Evolutionary conservation across 1,140 invertebrate species (phyloP).

Genomic region (Diprion similis): DNA sequence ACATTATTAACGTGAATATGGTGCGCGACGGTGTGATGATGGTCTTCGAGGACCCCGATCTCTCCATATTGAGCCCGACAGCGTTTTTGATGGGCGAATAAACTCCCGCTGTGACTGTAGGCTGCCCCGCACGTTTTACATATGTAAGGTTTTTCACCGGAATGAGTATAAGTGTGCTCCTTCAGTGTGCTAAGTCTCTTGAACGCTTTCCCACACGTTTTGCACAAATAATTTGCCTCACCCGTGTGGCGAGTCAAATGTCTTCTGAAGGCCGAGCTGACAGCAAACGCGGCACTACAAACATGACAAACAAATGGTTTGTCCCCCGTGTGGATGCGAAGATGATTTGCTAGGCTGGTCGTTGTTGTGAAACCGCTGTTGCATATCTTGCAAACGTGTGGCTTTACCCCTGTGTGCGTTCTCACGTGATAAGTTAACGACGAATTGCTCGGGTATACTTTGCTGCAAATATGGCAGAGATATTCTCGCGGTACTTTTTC

Average conservation of each 20-base stretch:
- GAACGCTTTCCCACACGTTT: constrained; percentile 71
- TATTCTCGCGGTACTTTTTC: constrained; percentile 58
- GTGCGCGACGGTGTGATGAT: constrained; percentile 40
- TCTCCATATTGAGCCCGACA: constrained; percentile 55
- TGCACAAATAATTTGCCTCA: constrained; percentile 66
- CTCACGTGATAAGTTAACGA: constrained; percentile 61
- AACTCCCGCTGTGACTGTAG: constrained; percentile 59
- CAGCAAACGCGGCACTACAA: constrained; percentile 59
- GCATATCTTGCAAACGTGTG: constrained; percentile 59
- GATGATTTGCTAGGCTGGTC: constrained; percentile 58
- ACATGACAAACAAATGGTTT: constrained; percentile 60
- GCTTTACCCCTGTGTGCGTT: constrained; percentile 59
- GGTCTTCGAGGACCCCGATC: constrained; percentile 50
- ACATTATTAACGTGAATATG: constrained; percentile 59
- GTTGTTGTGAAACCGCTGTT: constrained; percentile 61
- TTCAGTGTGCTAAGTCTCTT: constrained; percentile 66
- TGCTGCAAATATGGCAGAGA: constrained; percentile 59
- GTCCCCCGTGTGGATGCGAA: constrained; percentile 59
- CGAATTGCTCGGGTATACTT: constrained; percentile 61
- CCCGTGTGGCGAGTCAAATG: constrained; percentile 70
- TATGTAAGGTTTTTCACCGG: constrained; percentile 65
- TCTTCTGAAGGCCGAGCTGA: constrained; percentile 56
- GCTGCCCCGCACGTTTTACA: constrained; percentile 66
- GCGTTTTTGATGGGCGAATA: constrained; percentile 62
- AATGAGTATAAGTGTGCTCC: constrained; percentile 66